A percentile compares a stretch with the other conserved stretches of the same genome.
Conservation (phyloP, 2,113 vertebrate species). For the Psettodes erumei region DNA sequence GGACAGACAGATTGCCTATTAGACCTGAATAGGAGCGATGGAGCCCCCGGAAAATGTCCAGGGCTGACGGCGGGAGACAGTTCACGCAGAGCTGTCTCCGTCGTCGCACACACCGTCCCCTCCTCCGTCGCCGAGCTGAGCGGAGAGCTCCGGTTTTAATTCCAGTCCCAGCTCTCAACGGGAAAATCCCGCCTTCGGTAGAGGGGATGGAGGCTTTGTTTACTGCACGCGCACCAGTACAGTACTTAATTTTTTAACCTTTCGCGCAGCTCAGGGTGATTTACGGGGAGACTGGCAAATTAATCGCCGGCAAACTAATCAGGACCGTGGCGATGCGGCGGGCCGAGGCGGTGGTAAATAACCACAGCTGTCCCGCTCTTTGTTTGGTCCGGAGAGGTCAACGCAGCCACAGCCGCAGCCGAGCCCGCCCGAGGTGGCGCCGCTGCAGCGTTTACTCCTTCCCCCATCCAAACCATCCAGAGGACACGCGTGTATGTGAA, state of each 20-base stretch:
- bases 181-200: background rate
- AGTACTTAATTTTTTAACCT: slow-evolving; percentile 4
- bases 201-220: background rate
- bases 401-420: background rate
- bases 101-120: slow-evolving; percentile 21
- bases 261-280: background rate
- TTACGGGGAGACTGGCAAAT: slow-evolving; percentile 12
- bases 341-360: slow-evolving; percentile 17
- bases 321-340: background rate
- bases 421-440: too few species aligned
- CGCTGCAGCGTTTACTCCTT: too few species aligned
- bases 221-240: background rate
- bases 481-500: too few species aligned
- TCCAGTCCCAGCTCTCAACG: background rate
- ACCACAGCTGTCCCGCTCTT: background rate
- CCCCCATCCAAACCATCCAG: background rate
- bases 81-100: slow-evolving; percentile 20
- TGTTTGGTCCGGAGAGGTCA: background rate
- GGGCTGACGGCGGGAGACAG: slow-evolving; percentile 43
- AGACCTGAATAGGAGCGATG: slow-evolving; percentile 45
- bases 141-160: background rate
- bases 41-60: slow-evolving; percentile 30
- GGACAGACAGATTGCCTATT: slow-evolving; percentile 59
- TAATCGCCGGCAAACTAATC: slow-evolving; percentile 15
- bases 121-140: background rate